Conservation (phyloP, 2,113 vertebrate species). For the Cathartes aura region DNA sequence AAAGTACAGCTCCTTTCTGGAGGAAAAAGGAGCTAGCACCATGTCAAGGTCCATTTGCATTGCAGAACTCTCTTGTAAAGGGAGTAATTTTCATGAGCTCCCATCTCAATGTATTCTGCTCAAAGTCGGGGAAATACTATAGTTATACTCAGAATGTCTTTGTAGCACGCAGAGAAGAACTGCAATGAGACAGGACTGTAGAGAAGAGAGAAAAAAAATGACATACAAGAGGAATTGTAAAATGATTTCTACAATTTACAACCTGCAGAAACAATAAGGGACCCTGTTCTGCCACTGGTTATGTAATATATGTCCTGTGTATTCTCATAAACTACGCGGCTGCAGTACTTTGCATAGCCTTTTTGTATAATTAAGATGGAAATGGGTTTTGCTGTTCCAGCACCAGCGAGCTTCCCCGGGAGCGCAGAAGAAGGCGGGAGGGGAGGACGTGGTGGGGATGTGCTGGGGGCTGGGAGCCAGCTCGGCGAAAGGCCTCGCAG, state of each 20-base stretch:
- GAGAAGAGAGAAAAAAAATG: not conserved
- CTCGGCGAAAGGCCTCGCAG: fast-evolving
- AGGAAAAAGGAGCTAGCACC: not conserved
- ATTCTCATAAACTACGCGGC: not conserved
- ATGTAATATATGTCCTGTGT: not conserved
- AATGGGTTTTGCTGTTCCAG: not conserved
- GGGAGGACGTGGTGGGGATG: not conserved
- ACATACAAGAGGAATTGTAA: not conserved
- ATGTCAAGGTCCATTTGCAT: not conserved
- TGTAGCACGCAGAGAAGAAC: not conserved
- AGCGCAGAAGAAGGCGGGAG: fast-evolving
- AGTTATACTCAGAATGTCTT: not conserved
- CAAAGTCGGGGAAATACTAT: not conserved
- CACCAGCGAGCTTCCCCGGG: not conserved
- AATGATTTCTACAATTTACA: not conserved
- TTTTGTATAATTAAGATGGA: not conserved
- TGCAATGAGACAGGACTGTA: not conserved
- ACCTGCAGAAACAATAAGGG: not conserved
- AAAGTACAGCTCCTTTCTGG: not conserved
- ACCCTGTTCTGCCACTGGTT: not conserved
- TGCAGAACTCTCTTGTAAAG: not conserved
- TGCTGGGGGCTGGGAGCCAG: not conserved
- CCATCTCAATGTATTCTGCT: not conserved
- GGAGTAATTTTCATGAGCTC: not conserved
- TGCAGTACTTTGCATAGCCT: not conserved